Evolutionary conservation across 2,113 vertebrate species (phyloP).

Genomic region (Podiceps cristatus): DNA sequence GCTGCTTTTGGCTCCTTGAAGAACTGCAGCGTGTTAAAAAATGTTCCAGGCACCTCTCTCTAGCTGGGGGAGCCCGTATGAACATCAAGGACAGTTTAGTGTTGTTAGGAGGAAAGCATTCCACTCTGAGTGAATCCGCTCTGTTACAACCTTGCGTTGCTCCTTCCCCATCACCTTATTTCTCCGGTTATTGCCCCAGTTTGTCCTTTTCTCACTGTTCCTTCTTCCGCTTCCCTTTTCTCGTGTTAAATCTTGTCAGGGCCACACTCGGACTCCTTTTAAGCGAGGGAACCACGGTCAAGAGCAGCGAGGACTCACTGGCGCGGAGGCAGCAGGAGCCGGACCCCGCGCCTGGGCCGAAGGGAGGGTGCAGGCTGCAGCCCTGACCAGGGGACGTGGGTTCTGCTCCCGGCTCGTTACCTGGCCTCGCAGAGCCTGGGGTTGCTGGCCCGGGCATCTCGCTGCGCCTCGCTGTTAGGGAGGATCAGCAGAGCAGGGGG

Average conservation of each 20-base stretch:
- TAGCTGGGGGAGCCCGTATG: neutral
- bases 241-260: neutral
- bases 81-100: neutral
- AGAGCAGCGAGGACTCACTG: neutral
- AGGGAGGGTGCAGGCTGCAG: too few species aligned
- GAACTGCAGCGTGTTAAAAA: neutral
- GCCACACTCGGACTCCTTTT: neutral
- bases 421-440: neutral
- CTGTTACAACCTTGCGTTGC: neutral
- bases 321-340: neutral
- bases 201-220: neutral
- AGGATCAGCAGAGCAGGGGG: neutral
- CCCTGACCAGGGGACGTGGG: too few species aligned
- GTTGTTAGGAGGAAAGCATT: neutral
- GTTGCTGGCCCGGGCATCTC: neutral
- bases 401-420: neutral
- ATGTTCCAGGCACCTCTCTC: neutral
- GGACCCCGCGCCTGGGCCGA: fast-evolving
- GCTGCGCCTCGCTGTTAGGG: neutral
- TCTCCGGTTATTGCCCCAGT: neutral
- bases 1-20: neutral
- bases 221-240: neutral
- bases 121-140: neutral
- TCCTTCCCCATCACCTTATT: neutral
- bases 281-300: neutral